Evolutionary conservation across 2,113 vertebrate genomes (phyloP), one percentile per base, ranked within the genome.

Genomic region (Sardina pilchardus): DNA sequence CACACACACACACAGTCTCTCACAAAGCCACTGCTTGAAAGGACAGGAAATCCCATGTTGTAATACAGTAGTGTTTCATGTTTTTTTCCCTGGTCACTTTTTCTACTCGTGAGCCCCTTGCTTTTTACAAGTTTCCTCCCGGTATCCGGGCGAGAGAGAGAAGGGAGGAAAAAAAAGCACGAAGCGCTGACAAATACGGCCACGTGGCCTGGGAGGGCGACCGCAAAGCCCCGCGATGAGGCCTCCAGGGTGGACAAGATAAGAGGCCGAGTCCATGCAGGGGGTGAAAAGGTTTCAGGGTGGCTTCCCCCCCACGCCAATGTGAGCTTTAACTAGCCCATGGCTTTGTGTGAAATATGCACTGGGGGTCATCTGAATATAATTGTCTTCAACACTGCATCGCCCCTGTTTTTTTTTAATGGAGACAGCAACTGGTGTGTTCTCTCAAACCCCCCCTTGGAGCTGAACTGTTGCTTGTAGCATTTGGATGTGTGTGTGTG

Each of bases 1-100:
- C 67, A 36, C 4, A 5, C 67, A 75, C 30, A 36, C 14, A 36
- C 67, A 17, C 12, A 17, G 12, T 5, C 26, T 36, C 30, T 16
- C 26, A 71, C 26, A 75, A 30, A 75, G 10, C 30, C 67, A 75
- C 30, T 75, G 30, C 10, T 75, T 75, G 14, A 75, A 75, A 75
- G 67, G 12, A 75, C 67, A 34, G 67, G 26, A 75, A 75, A 75
- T 75, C 67, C 67, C 30, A 75, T 75, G 67, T 75, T 75, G 67
- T 75, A 75, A 75, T 75, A 75, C 67, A 75, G 30, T 75, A 36
- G 67, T 75, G 67, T 75, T 75, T 36, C 30, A 16, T 36, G 30
- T 75, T 75, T 75, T 36, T 36, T 36, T 36, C 36, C 67, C 34
- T 34, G 30, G 67, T 75, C 67, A 75, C 67, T 36, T 75, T 75